Conservation (phyloP, 2,113 vertebrate species). For the Apeltes quadracus region DNA sequence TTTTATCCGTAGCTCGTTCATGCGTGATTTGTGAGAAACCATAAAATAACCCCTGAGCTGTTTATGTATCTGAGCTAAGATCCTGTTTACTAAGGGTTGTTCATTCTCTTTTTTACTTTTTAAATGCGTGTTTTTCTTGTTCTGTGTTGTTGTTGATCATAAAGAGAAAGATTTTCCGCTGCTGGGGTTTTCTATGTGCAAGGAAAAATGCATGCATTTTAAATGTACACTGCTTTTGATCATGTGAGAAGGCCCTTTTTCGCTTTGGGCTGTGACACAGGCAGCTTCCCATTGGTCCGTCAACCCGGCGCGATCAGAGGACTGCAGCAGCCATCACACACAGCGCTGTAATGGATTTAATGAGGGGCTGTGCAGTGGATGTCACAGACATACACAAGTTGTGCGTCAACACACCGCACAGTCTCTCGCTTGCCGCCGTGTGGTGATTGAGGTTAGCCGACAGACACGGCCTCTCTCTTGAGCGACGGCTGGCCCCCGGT, state of each 20-base stretch:
- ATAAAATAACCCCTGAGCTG: neutral
- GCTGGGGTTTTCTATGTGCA: no score
- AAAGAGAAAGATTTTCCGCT: no score
- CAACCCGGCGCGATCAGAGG: constrained; percentile 62
- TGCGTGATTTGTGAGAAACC: constrained; percentile 14
- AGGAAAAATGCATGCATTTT: constrained; percentile 25
- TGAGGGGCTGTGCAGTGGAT: constrained; percentile 65
- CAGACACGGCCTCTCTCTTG: constrained; percentile 42
- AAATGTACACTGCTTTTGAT: constrained; percentile 2
- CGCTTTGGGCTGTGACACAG: constrained; percentile 57
- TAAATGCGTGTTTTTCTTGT: no score
- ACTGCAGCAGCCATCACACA: constrained; percentile 73
- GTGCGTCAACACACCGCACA: constrained; percentile 34
- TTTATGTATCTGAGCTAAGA: neutral
- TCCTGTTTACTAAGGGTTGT: neutral
- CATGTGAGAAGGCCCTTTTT: constrained; percentile 33
- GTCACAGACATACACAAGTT: constrained; percentile 51
- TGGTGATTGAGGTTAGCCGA: constrained; percentile 63
- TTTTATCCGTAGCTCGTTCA: constrained; percentile 2
- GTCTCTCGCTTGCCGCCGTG: constrained; percentile 37
- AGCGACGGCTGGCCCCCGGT: constrained; percentile 46
- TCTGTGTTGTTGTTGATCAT: constrained; percentile 20
- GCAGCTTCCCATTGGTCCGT: constrained; percentile 54
- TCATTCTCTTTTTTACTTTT: no score
- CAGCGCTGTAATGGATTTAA: constrained; percentile 74